Base-by-base conservation (phyloP, 2,113 vertebrate species). In the Parotia lawesii region DNA sequence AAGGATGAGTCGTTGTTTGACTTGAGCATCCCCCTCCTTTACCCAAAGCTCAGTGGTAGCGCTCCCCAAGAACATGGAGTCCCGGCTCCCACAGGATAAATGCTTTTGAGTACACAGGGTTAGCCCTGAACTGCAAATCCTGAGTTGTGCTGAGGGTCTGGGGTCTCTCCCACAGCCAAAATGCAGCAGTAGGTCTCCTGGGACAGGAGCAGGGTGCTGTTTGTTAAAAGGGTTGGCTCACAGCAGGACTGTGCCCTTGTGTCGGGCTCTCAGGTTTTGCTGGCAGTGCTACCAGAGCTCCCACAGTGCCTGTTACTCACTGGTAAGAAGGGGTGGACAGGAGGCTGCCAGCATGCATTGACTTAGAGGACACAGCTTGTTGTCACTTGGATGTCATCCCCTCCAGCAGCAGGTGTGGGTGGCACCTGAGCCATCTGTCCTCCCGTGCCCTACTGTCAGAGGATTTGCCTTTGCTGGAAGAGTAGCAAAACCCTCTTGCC, bases 21-120 rank as follows among this genome's bases (percentile, higher is more conserved):
- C 25, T 22, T 87, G 38, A 88, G 37, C 11, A 22, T 33, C 18
- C 53, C 21, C 22, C 62, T 70, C 1, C 0, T 25, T 40, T 45
- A 28, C 25, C 45, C 45, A 57, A 27, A 71, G 47, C 29, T 79
- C 42, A 28, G 48, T 25, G 10, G 21, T 3, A 67, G 69, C 1
- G 1, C 17, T 50, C 25, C 40, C 40, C 20, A 58, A 35, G 64
- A 2, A 1, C 2, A 0, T 11, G 1, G 1, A 61, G 40, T 40
- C 24, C 54, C 53, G 53, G 28, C n/a, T 78, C 51, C 28, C 4
- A 18, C 13, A 31, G 28, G 12, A 38, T 9, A 61, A 73, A 69
- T 6, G 15, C 15, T 57, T 38, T 38, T 17, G 21, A 42, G 38
- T 6, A 24, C 0, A 15, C 0, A 20, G 42, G 19, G 12, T 20